Base-by-base conservation (phyloP, 2,797 vertebrate species). In the Parambassis ranga region DNA sequence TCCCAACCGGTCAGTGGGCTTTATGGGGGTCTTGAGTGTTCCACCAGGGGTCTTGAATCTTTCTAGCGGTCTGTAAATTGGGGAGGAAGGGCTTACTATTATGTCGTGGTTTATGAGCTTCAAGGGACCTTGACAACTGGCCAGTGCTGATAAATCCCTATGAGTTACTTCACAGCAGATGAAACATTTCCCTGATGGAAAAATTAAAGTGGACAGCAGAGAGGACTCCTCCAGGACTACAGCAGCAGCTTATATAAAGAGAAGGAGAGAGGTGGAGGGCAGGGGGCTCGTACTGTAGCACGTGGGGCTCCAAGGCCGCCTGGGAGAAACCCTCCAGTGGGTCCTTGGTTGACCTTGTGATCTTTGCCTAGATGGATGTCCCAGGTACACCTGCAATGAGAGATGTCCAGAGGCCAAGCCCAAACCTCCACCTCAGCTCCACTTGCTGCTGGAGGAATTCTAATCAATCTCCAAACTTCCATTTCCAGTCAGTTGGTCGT, bases 71-170 rank as follows among this genome's bases (percentile, higher is more conserved):
- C 41, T 39, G 37, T 31, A 41, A 49, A 63, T 35, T 6, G 43
- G 22, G 23, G 23, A 63, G 46, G 26, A 47, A 48, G 48, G 49
- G 22, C 18, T 50, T n/a, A 31, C 37, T 18, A 44, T 44, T 20
- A 53, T 26, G 24, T 36, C 2, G 30, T 49, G 37, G 20, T 70
- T 76, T 74, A 76, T 43, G 50, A 76, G 69, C 55, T 68, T 27
- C 42, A 13, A 11, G 30, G 30, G 48, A 47, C 59, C 24, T 44
- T 67, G 46, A 75, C 47, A 65, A 58, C 22, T 43, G 60, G n/a
- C 49, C 24, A 39, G 49, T 7, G 10, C 42, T 38, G 61, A 60
- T 72, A 60, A 51, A 82, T 65, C 48, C 38, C 36, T 20, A 2
- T n/a, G 50, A 67, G 46, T 68, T 50, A 50, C 50, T 60, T 70